Evolutionary conservation across 2,888 invertebrate species (phyloP), one percentile per base, ranked within the genome.

Genomic region (Hecatera dysodea): DNA sequence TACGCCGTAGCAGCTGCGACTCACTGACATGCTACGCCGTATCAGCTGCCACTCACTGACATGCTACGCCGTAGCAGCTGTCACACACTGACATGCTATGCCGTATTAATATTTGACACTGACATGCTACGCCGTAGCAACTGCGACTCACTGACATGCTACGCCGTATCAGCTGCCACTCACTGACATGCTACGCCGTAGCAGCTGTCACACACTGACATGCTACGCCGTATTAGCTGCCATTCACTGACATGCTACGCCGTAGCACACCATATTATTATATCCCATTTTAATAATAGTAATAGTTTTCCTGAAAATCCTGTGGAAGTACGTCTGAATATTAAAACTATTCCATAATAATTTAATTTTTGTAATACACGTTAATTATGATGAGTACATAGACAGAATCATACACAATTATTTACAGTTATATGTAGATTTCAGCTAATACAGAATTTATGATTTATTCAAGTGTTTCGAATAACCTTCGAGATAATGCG

Each of bases 371-470:
- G 22, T 33, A 44, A 57, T 24, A 57, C 19, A 53, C 3, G 2
- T 29, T 24, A 24, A 39, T 24, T 12, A 42, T 27, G 8, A 44
- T 46, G 15, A 57, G 39, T 52, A 33, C 22, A 42, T 27, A 72
- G 7, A 24, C 17, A 36, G 9, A 44, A 22, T 50, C 39, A 48
- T 19, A 55, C 17, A 59, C 11, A 59, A 68, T 65, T 59, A 46
- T 55, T 50, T 59, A 67, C 44, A 77, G n/a, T 22, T 60, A 42
- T 64, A 12, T 48, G 12, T 48, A 64, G 9, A 33, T 22, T n/a
- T 56, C 11, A 55, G 33, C 19, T 48, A 19, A 52, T 53, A 57
- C 39, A 64, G 42, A 67, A 75, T 64, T 69, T 50, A 57, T 52
- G 36, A 59, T n/a, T 27, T 22, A 67, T 59, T 39, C 42, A 66